Conservation (phyloP, 2,888 invertebrate species). For the Drosophila melanosoma region DNA sequence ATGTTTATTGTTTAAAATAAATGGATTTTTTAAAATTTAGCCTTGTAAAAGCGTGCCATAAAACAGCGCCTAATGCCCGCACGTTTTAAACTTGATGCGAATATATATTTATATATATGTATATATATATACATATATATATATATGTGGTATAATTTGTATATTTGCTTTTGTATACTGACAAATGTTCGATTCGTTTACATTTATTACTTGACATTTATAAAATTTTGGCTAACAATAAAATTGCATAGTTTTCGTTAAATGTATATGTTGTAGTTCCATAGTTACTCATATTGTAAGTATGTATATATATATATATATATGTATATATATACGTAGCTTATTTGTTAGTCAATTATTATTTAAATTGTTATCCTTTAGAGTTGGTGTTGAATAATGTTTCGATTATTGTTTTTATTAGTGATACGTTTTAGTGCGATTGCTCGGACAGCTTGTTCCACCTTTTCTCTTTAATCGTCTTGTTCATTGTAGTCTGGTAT, state of each 20-base stretch:
- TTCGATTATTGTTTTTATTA: conserved; percentile 71
- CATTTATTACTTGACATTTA: conserved; percentile 75
- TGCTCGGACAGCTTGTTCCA: conserved; percentile 64
- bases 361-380: conserved; percentile 57
- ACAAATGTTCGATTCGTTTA: conserved; percentile 59
- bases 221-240: conserved; percentile 82
- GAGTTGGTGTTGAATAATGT: conserved; percentile 56
- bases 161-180: conserved; percentile 50
- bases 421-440: conserved; percentile 75
- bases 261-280: conserved; percentile 49
- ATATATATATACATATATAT: conserved; percentile 37
- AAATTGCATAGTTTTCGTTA: conserved; percentile 73
- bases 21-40: conserved; percentile 28
- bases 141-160: conserved; percentile 38
- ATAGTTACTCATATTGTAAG: conserved; percentile 29
- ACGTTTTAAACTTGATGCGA: conserved; percentile 53
- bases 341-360: conserved; percentile 45
- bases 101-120: conserved; percentile 29
- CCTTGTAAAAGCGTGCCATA: conserved; percentile 48
- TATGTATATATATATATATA: conserved; percentile 18
- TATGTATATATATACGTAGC: conserved; percentile 27
- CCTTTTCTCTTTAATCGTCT: conserved; percentile 23
- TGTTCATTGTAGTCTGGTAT: conserved; percentile 12
- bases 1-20: conserved; percentile 27
- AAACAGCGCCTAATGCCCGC: conserved; percentile 61